A percentile compares a stretch with the other conserved stretches of the same genome.
phyloP scores from a whole-genome alignment of 2,888 invertebrate genomes.

The Glomeris marginata region DNA sequence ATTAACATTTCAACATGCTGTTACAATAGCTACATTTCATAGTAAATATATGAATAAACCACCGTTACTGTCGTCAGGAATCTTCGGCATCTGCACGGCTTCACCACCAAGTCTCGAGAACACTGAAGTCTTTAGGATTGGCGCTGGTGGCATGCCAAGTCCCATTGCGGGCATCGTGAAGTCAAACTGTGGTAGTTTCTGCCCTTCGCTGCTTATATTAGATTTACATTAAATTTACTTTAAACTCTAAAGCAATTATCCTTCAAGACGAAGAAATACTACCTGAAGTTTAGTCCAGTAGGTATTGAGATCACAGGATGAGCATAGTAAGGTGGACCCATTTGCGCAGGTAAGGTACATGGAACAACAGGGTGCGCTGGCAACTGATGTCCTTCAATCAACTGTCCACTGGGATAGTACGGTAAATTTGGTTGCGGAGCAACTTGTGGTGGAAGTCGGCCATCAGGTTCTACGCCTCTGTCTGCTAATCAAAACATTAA shows the following conservation, averaged over 20 bases:
- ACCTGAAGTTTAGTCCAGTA: conserved; percentile 14
- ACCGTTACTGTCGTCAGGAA: too few relatives aligned
- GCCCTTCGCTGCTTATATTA: conserved; percentile 25
- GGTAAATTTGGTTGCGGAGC: conserved; percentile 1
- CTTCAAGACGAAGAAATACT: neutral
- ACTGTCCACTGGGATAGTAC: neutral
- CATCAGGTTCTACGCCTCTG: neutral
- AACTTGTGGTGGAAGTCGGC: conserved; percentile 4
- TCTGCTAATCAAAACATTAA: conserved; percentile 3
- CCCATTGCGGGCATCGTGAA: conserved; percentile 1
- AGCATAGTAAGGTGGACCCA: conserved; percentile 15
- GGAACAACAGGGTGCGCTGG: neutral
- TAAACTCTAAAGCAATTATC: too few relatives aligned
- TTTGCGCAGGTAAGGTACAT: conserved; percentile 6
- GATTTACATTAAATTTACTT: too few relatives aligned
- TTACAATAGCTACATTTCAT: too few relatives aligned
- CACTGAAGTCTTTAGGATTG: too few relatives aligned
- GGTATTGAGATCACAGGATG: conserved; percentile 11
- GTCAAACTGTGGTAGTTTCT: conserved; percentile 29
- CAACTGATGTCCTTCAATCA: neutral
- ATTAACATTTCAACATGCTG: too few relatives aligned
- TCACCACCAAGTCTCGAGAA: too few relatives aligned
- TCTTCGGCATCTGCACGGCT: too few relatives aligned
- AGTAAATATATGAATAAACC: too few relatives aligned
- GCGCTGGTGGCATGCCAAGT: too few relatives aligned